phyloP scores from a whole-genome alignment of 2,113 vertebrate genomes.

The Agelaius tricolor region DNA sequence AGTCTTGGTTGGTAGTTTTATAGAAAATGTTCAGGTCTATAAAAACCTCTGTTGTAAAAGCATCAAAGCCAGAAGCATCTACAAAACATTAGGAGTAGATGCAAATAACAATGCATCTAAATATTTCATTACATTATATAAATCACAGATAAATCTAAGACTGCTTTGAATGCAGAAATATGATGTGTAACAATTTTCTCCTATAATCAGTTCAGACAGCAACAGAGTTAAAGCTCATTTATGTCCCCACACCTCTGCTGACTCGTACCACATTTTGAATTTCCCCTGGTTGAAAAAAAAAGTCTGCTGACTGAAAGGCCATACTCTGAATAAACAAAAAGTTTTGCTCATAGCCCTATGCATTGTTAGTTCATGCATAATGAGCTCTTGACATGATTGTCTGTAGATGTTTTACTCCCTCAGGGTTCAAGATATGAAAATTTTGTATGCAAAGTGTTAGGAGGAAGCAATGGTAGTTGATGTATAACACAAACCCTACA shows the following conservation, averaged over 20 bases:
- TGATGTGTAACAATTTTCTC: not conserved
- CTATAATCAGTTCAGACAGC: not conserved
- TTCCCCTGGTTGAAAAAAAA: not conserved
- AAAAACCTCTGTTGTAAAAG: slow-evolving; percentile 17
- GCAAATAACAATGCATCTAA: not conserved
- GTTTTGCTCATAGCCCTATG: not conserved
- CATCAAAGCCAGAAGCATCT: not conserved
- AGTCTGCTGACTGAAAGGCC: not conserved
- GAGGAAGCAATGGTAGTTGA: not conserved
- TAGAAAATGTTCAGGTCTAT: not conserved
- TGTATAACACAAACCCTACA: not conserved
- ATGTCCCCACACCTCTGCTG: not conserved
- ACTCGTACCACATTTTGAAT: not conserved
- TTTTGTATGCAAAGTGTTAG: not conserved
- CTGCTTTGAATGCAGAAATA: not conserved
- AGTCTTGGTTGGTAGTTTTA: not conserved
- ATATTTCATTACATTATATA: not conserved
- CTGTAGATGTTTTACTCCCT: not conserved
- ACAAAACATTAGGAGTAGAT: not conserved
- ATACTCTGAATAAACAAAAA: not conserved
- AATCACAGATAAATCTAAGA: not conserved
- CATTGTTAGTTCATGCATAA: not conserved
- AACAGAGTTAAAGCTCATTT: not conserved
- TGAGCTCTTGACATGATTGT: not conserved
- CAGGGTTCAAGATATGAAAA: not conserved